Conservation (phyloP, 1,140 invertebrate species). For the Agrilus planipennis region DNA sequence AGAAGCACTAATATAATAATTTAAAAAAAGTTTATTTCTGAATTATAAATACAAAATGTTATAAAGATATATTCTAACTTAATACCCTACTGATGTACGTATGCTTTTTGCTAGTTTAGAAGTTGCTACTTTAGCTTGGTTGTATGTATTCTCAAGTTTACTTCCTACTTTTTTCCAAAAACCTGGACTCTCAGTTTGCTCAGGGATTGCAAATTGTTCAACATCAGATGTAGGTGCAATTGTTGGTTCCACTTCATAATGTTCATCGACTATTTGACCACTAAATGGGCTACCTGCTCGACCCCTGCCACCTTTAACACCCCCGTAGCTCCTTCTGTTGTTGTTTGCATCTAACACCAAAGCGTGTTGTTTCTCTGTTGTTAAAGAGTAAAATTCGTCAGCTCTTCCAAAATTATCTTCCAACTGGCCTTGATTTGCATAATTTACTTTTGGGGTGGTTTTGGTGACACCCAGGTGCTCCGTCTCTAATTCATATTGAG, state of each 20-base stretch:
- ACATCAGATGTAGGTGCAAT: neutral
- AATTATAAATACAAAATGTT: too few relatives aligned
- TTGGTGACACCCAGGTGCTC: too few relatives aligned
- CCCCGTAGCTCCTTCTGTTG: neutral
- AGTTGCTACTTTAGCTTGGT: constrained; percentile 5
- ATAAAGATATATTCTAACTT: too few relatives aligned
- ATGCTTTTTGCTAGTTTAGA: neutral
- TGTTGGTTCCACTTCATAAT: neutral
- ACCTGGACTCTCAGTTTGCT: constrained; percentile 8
- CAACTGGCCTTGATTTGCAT: too few relatives aligned
- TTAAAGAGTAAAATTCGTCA: too few relatives aligned
- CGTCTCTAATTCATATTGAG: too few relatives aligned
- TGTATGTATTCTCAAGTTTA: constrained; percentile 9
- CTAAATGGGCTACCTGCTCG: constrained; percentile 5
- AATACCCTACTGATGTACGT: neutral
- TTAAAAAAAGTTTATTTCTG: too few relatives aligned
- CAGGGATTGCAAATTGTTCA: neutral
- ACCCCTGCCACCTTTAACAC: constrained; percentile 5
- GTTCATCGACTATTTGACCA: neutral
- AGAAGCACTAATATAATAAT: too few relatives aligned
- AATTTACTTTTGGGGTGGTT: too few relatives aligned
- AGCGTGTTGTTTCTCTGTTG: too few relatives aligned
- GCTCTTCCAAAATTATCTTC: too few relatives aligned
- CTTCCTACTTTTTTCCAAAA: constrained; percentile 13
- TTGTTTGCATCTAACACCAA: neutral